Evolutionary conservation across 2,797 vertebrate species (phyloP).

Genomic region (Phoebastria nigripes): DNA sequence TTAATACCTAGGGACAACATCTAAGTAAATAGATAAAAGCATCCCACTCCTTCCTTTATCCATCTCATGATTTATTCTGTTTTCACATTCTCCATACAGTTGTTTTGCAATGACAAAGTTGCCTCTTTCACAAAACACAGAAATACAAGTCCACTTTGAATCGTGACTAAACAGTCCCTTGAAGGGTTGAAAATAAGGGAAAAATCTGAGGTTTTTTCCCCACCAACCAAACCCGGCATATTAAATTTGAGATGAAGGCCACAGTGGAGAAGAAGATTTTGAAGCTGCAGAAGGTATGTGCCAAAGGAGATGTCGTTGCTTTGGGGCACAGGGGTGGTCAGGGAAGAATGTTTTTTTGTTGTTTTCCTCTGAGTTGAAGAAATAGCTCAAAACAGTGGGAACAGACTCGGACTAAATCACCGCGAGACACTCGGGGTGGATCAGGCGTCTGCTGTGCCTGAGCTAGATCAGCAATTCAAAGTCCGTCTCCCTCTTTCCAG

Average conservation of each 20-base stretch:
- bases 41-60: background rate
- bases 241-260: background rate
- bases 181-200: background rate
- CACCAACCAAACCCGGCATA: background rate
- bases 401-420: background rate
- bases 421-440: fast-evolving
- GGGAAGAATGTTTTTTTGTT: background rate
- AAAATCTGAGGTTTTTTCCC: background rate
- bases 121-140: background rate
- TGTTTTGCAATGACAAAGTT: background rate
- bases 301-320: background rate
- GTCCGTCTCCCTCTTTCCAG: background rate
- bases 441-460: background rate
- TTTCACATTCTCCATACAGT: background rate
- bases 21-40: background rate
- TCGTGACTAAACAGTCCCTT: background rate
- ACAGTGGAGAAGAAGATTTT: background rate
- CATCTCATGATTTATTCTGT: slow-evolving; percentile 17
- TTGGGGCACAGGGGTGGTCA: fast-evolving
- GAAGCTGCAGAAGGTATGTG: background rate
- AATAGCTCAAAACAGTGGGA: background rate
- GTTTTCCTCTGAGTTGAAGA: background rate
- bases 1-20: slow-evolving; percentile 3
- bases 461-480: background rate
- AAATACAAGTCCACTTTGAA: background rate